Evolutionary conservation across 2,113 vertebrate genomes (phyloP).

Genomic region (Trematocara macrostoma): DNA sequence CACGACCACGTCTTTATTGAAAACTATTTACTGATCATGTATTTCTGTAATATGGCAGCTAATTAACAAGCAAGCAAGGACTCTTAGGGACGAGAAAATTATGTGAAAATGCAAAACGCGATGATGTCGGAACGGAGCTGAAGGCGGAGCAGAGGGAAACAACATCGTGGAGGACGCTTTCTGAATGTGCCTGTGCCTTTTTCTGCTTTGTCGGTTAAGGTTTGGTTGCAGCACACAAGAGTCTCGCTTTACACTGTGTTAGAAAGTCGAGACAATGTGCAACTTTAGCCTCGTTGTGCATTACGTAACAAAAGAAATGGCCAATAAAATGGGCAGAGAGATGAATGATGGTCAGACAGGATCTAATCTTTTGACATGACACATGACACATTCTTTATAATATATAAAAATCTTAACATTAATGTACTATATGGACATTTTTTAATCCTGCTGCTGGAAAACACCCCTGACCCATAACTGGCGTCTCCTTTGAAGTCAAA

Average conservation of each 20-base stretch:
- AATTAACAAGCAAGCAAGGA: neutral
- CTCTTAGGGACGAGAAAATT: neutral
- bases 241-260: neutral
- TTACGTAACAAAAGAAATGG: neutral
- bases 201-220: neutral
- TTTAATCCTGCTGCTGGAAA: neutral
- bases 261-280: neutral
- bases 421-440: neutral
- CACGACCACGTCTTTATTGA: neutral
- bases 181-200: neutral
- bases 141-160: rapidly evolving
- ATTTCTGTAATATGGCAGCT: neutral
- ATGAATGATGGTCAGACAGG: neutral
- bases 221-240: neutral
- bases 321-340: neutral
- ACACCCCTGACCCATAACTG: neutral
- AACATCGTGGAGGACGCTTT: neutral
- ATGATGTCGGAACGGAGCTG: rapidly evolving
- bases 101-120: neutral
- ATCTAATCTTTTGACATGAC: neutral
- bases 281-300: neutral
- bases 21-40: neutral
- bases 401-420: neutral
- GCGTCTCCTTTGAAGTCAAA: neutral
- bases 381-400: neutral